These are phyloP conservation scores for Brachyopa scutellaris DNA, from an alignment of 2,888 invertebrate genomes.

Conservation along the genomic window DNA sequence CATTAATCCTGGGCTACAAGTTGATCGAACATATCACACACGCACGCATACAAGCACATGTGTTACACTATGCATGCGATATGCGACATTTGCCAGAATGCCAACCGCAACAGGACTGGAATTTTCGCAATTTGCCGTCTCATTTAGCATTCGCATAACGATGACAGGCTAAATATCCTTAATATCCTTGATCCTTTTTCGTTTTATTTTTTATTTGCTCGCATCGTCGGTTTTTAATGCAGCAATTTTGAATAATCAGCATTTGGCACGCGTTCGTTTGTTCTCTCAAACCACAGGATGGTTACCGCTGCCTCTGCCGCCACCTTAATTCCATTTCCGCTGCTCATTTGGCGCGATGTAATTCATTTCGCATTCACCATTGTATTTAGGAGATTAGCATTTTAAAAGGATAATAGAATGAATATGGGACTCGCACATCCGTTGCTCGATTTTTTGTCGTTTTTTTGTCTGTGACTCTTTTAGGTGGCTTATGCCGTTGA, in stretches of 20 bases:
- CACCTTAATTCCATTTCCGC: slow-evolving; percentile 29
- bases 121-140: slow-evolving; percentile 64
- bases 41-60: neutral
- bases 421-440: slow-evolving; percentile 14
- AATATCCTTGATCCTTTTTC: slow-evolving; percentile 34
- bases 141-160: slow-evolving; percentile 69
- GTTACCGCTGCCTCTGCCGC: no score
- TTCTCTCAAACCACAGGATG: no score
- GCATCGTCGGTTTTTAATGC: slow-evolving; percentile 37
- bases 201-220: neutral
- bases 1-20: slow-evolving; percentile 38
- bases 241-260: slow-evolving; percentile 66
- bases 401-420: slow-evolving; percentile 54
- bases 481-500: slow-evolving; percentile 22
- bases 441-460: neutral
- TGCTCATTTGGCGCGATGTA: slow-evolving; percentile 38
- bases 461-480: neutral
- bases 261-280: slow-evolving; percentile 63
- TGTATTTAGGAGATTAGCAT: slow-evolving; percentile 54
- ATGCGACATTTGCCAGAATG: slow-evolving; percentile 15
- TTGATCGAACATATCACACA: slow-evolving; percentile 26
- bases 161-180: slow-evolving; percentile 48
- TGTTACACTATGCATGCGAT: no score
- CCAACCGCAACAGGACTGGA: slow-evolving; percentile 47
- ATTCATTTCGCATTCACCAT: slow-evolving; percentile 42